Percentiles rank a stretch among this genome's conserved stretches.
Conservation (phyloP, 2,888 invertebrate genomes). For the Synanthedon vespiformis region DNA sequence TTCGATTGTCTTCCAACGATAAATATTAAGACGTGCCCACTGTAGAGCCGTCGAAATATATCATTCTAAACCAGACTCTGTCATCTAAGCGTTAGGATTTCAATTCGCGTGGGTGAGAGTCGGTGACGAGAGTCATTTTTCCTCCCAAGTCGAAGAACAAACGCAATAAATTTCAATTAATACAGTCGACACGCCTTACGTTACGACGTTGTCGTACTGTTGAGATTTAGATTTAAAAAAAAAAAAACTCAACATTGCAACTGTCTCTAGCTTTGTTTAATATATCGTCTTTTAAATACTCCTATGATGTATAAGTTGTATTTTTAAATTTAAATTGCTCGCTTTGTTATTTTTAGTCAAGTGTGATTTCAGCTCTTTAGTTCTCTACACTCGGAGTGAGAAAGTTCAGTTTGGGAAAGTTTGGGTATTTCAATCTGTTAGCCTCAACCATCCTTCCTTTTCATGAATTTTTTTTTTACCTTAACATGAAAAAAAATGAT, state of each 20-base stretch:
- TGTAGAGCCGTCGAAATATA: conserved; percentile 17
- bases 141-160: conserved; percentile 39
- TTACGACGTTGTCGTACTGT: conserved; percentile 46
- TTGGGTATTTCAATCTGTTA: not conserved
- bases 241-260: conserved; percentile 10
- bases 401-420: not conserved
- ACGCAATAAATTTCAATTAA: conserved; percentile 68
- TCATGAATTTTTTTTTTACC: too few species aligned
- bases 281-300: conserved; percentile 10
- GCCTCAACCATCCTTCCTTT: too few species aligned
- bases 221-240: conserved; percentile 46
- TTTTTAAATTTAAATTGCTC: conserved; percentile 1
- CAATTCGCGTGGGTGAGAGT: conserved; percentile 13
- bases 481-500: not conserved
- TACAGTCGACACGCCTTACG: conserved; percentile 46
- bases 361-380: too few species aligned
- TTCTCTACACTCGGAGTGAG: too few species aligned
- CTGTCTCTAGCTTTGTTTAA: conserved; percentile 5
- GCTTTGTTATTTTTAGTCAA: not conserved
- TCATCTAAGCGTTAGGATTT: conserved; percentile 13
- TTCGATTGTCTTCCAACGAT: conserved; percentile 55
- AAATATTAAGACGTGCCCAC: conserved; percentile 32
- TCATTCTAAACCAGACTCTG: conserved; percentile 19
- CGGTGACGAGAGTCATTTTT: conserved; percentile 31
- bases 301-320: conserved; percentile 5